Evolutionary conservation across 1,140 invertebrate species (phyloP).

Genomic region (Eueides isabella): DNA sequence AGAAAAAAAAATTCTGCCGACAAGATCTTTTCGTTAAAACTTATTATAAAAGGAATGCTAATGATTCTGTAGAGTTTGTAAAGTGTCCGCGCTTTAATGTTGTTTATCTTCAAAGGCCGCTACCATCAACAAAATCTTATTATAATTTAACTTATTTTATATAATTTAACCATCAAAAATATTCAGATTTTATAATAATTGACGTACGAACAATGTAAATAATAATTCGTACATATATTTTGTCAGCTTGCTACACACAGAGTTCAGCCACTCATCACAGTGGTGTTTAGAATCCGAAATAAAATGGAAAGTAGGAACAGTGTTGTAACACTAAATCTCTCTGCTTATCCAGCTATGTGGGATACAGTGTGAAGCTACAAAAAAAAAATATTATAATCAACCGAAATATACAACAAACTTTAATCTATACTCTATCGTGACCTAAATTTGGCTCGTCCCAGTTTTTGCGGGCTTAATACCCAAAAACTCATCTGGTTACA

Average conservation of each 20-base stretch:
- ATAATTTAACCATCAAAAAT: neutral
- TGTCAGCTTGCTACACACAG: no score
- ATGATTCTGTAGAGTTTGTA: constrained; percentile 13
- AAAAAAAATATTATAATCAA: neutral
- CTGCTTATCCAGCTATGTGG: no score
- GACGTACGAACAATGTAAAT: no score
- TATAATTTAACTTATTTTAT: neutral
- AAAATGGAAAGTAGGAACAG: no score
- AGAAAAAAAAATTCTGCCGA: constrained; percentile 6
- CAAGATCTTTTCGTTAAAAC: constrained; percentile 5
- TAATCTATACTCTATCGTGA: constrained; percentile 35
- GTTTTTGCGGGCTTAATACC: constrained; percentile 29
- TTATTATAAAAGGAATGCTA: constrained; percentile 19
- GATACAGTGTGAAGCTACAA: no score
- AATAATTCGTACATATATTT: no score
- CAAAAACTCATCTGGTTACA: constrained; percentile 32
- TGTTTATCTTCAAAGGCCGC: constrained; percentile 3
- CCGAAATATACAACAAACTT: constrained; percentile 6
- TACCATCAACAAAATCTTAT: neutral
- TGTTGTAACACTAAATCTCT: neutral
- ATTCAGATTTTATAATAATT: neutral
- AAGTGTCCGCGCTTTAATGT: constrained; percentile 12
- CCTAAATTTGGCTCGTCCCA: constrained; percentile 31
- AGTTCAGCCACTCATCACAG: no score
- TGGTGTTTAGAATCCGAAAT: no score